Evolutionary conservation across 2,888 invertebrate species (phyloP).

Genomic region (Blera fallax): DNA sequence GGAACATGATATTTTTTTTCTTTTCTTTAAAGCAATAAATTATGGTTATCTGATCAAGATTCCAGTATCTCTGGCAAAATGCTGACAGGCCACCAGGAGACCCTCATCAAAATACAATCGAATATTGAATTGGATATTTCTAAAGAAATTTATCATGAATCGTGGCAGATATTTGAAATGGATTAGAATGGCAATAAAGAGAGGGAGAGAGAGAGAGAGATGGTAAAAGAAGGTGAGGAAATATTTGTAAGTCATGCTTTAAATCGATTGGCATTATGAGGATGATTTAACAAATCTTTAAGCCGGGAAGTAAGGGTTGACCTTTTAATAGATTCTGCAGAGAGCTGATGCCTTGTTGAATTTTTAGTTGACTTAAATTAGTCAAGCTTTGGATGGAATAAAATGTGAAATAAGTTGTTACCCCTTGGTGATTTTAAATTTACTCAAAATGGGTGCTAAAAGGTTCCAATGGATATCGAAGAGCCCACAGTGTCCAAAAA

Average conservation of each 20-base stretch:
- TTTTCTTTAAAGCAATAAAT: constrained; percentile 31
- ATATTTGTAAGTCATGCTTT: not conserved
- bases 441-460: too few species aligned
- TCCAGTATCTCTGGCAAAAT: constrained; percentile 28
- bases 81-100: constrained; percentile 38
- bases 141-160: constrained; percentile 25
- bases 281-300: not conserved
- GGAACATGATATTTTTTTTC: not conserved
- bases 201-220: not conserved
- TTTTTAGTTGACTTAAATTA: not conserved
- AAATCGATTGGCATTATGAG: not conserved
- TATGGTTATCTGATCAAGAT: constrained; percentile 46
- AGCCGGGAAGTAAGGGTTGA: not conserved
- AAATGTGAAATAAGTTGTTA: too few species aligned
- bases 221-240: not conserved
- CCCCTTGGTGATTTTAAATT: too few species aligned
- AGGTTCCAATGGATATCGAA: too few species aligned
- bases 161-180: constrained; percentile 37
- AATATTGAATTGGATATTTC: constrained; percentile 46
- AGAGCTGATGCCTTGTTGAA: not conserved
- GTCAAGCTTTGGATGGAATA: too few species aligned
- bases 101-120: constrained; percentile 50
- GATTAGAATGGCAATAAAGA: not conserved
- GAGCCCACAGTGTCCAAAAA: too few species aligned
- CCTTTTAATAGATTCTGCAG: not conserved